phyloP scores from a whole-genome alignment of 2,797 vertebrate genomes.

The Macrochelys suwanniensis region DNA sequence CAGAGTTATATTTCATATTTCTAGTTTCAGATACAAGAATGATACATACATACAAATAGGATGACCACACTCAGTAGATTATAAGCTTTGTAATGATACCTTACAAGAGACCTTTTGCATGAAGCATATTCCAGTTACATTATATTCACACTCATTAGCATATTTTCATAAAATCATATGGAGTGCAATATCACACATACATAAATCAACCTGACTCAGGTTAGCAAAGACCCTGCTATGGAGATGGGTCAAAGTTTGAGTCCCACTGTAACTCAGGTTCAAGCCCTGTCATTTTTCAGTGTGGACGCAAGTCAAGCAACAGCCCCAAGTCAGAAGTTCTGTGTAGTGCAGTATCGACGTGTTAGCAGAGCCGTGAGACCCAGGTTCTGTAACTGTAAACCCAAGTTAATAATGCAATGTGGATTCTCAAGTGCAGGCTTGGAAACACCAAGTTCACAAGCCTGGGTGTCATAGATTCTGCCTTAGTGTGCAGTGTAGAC shows the following conservation, averaged over 20 bases:
- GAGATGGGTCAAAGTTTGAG: not conserved
- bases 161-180: too few species aligned
- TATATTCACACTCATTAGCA: too few species aligned
- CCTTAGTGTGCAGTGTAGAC: not conserved
- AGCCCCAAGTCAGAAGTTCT: not conserved
- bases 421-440: not conserved
- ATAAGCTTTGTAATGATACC: too few species aligned
- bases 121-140: too few species aligned
- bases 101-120: too few species aligned
- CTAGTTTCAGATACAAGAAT: too few species aligned
- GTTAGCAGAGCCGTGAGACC: not conserved
- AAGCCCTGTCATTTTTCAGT: not conserved
- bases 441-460: not conserved
- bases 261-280: not conserved
- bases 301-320: not conserved
- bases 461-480: not conserved
- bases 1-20: too few species aligned
- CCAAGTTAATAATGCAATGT: not conserved
- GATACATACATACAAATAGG: too few species aligned
- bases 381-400: not conserved
- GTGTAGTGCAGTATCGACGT: not conserved
- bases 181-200: not conserved
- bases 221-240: not conserved
- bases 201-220: not conserved
- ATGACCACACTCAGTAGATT: too few species aligned